Evolutionary conservation across 2,797 vertebrate genomes (phyloP).

Genomic region (Myotis planiceps): DNA sequence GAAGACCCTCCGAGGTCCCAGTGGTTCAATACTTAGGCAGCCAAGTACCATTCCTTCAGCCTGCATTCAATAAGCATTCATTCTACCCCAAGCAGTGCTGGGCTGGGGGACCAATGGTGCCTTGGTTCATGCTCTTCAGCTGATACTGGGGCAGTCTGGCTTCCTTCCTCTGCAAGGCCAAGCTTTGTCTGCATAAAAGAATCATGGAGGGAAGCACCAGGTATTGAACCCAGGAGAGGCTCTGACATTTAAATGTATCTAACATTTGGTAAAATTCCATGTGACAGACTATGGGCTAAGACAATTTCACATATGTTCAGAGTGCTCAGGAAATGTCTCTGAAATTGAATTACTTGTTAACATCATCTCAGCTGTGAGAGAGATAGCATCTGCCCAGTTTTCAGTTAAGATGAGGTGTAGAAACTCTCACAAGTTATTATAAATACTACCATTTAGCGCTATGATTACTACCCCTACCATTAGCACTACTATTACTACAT

Average conservation of each 20-base stretch:
- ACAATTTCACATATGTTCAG: conserved; percentile 28
- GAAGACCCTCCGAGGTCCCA: background rate
- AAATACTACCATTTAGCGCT: background rate
- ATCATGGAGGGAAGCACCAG: background rate
- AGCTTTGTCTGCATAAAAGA: background rate
- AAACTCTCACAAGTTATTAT: background rate
- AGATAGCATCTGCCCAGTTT: conserved; percentile 20
- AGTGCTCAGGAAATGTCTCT: conserved; percentile 11
- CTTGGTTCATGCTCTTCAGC: background rate
- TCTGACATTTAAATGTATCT: conserved; percentile 21
- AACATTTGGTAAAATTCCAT: conserved; percentile 35
- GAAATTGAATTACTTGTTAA: conserved; percentile 47
- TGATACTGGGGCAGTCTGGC: background rate
- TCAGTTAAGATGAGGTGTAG: background rate
- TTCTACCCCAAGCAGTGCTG: background rate
- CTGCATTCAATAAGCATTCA: background rate
- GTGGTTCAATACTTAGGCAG: background rate
- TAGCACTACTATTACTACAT: background rate
- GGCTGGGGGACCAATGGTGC: background rate
- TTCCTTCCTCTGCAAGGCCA: background rate
- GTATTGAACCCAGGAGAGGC: background rate
- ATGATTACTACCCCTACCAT: too few relatives aligned
- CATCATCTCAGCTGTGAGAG: conserved; percentile 33
- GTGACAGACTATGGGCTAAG: background rate
- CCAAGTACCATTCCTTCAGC: background rate